phyloP scores from a whole-genome alignment of 2,113 vertebrate species.

The Orycteropus afer region DNA sequence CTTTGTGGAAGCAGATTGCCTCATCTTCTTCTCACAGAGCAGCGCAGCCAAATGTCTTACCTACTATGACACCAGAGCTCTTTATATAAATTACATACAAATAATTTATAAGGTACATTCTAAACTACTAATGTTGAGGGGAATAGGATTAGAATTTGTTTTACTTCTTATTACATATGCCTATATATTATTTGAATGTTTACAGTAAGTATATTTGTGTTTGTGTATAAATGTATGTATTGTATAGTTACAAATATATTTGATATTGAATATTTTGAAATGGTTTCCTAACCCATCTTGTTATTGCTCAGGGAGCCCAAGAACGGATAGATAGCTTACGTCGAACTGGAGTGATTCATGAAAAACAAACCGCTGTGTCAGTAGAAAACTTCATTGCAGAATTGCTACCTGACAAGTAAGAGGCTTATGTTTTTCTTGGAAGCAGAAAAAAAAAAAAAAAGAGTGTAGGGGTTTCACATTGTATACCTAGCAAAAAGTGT shows the following conservation, averaged over 20 bases:
- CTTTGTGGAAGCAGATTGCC: too few relatives aligned
- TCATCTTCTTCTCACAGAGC: too few relatives aligned
- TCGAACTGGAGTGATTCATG: conserved; percentile 92
- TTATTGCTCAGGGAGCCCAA: conserved; percentile 92
- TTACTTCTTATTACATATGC: not conserved
- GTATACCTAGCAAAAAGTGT: not conserved
- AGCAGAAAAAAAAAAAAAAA: not conserved
- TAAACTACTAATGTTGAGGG: not conserved
- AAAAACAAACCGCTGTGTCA: conserved; percentile 96
- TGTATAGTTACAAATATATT: not conserved
- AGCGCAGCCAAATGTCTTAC: too few relatives aligned
- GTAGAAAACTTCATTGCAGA: conserved; percentile 98
- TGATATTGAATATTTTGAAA: not conserved
- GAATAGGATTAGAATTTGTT: not conserved
- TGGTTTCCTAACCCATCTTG: conserved; percentile 18
- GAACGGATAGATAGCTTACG: conserved; percentile 96
- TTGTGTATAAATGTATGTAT: not conserved
- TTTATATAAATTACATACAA: too few relatives aligned
- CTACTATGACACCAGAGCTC: too few relatives aligned
- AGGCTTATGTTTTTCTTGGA: not conserved
- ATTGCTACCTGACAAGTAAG: conserved; percentile 97
- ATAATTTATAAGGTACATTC: not conserved
- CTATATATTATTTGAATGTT: conserved; percentile 7
- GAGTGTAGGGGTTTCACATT: not conserved
- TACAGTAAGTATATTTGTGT: not conserved